Base-by-base conservation (phyloP, 1,140 invertebrate species). In the Heliconius hermathena region DNA sequence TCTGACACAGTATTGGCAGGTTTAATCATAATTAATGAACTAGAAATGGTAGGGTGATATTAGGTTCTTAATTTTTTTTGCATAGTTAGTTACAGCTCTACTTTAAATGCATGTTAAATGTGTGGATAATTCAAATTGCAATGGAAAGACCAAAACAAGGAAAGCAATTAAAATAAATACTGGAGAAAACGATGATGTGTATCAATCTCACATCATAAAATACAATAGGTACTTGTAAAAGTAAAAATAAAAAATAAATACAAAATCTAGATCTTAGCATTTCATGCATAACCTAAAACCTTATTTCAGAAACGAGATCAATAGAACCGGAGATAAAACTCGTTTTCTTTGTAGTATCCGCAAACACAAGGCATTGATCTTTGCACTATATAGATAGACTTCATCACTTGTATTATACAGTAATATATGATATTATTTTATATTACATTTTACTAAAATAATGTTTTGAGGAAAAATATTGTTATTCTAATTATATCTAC, bases 271-370 rank as follows among this genome's bases (percentile, higher is more conserved):
- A 60, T 60, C n/a, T 60, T 60, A 60, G 22, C 29, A 66, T 66
- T 26, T 66, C 60, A 66, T 66, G 11, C 26, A 26, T 29, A 66
- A 13, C 26, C 60, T 66, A 66, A 66, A 66, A 66, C 22, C 22
- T 29, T 66, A 66, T 66, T 66, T 66, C 60, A 26, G 60, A 66
- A 60, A 66, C n/a, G 60, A 66, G 60, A 66, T 66, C 60, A 66
- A 66, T 66, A 66, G 60, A 66, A 66, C 60, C 60, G 60, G 60
- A 66, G 26, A 66, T 66, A 66, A 66, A 66, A 66, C 60, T 66
- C 60, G 60, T 66, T 66, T 66, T 13, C 60, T 66, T 66, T 66
- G 60, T 66, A 66, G 22, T 66, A 66, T 66, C 60, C 60, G 60
- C 60, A 66, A 66, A 66, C 60, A 29, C 8, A 60, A 66, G 60